Evolutionary conservation across 2,113 vertebrate genomes (phyloP), one percentile per base, ranked within the genome.

Genomic region (Cariama cristata): DNA sequence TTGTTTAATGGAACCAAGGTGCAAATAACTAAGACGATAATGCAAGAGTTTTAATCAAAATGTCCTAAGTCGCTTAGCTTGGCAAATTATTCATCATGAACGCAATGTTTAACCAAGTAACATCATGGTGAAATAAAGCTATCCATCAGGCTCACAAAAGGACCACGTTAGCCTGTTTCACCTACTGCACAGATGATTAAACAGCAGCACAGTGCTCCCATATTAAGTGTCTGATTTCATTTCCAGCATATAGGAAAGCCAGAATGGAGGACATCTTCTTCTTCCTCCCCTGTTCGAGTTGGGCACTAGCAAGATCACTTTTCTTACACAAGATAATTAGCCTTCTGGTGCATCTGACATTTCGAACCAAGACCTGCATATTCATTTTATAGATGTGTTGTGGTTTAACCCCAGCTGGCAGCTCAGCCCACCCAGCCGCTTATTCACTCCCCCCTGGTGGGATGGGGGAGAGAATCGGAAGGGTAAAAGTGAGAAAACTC

Each of bases 221-320:
- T 3, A 10, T 7, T 11, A 27, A 66, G 17, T 2, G 6, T 12
- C 35, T 18, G 35, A 11, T 10, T 77, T 45, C 26, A 32, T 35
- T 59, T 35, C 52, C 44, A 64, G 44, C 24, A 22, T 6, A 4
- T 7, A 30, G 18, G 16, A 32, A 66, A 11, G 59, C 18, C 26
- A 22, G 68, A 21, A 22, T 14, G 21, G 32, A n/a, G 38, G 26
- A 32, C 22, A 6, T 13, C 35, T 7, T 16, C 59, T 19, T 40
- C 40, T 19, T 40, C 23, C 45, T 60, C 33, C 62, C 23, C 45
- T 12, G 21, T 14, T 33, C 38, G 55, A 19, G 19, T 4, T 16
- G 45, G 14, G 35, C 6, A 1, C 38, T 22, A 23, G 38, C 3
- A 6, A 38, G 27, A 18, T 27, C 79, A 21, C 11, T 0, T 35